Evolutionary conservation across 2,888 invertebrate genomes (phyloP), one percentile per base, ranked within the genome.

Genomic region (Metopia argyrocephala): DNA sequence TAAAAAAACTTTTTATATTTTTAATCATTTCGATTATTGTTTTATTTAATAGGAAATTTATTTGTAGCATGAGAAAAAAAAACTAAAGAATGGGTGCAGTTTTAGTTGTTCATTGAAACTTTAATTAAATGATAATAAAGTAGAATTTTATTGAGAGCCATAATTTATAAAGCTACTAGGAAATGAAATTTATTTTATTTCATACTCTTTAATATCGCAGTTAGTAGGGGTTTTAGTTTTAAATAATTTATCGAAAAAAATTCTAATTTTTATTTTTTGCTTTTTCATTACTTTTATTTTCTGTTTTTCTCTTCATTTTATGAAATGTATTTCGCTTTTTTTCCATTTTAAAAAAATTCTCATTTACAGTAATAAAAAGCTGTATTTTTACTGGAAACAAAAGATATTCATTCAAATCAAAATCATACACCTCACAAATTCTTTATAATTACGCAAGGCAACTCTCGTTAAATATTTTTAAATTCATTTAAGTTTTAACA

Each of bases 381-480:
- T 66, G 66, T 62, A 50, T 62, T 68, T 23, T 20, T 20, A 12
- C 59, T 48, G 15, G 27, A 18, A 81, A 81, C 61, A 81, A 78
- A 65, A 20, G 48, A 74, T 54, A 66, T 69, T 48, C 48, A 78
- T 31, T 74, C 69, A 78, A 38, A 81, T 78, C 64, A 81, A 81
- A 78, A 69, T 61, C 74, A 74, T 56, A 81, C 56, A 74, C 78
- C 48, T 38, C 48, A 50, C 9, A 54, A 65, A 73, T 61, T 48
- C 27, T 31, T n/a, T 66, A 73, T 28, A 65, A 28, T 48, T 25
- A 12, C 78, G 54, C 65, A 69, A 56, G 81, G 81, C 69, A 78
- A 65, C 70, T 81, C 78, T 74, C 48, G 70, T 78, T 74, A 69
- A 46, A 64, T 74, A 70, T 73, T 61, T 68, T 64, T 73, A 46